phyloP scores from a whole-genome alignment of 2,797 vertebrate genomes.

The Steatocranus sp. region DNA sequence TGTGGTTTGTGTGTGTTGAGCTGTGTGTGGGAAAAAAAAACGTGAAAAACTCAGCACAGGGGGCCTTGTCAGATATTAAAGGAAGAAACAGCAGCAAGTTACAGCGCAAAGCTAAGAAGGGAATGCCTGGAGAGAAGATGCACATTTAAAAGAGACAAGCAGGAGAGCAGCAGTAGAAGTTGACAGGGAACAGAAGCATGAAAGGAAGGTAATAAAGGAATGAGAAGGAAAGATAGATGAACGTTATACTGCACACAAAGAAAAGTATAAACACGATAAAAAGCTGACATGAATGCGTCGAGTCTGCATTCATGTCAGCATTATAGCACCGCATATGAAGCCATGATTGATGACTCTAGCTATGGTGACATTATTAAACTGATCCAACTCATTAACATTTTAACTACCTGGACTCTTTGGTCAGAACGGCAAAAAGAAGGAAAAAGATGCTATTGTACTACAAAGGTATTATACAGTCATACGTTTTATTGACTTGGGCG shows the following conservation, averaged over 20 bases:
- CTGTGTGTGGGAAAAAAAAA: not conserved
- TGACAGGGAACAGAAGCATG: not conserved
- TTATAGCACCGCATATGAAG: slow-evolving; percentile 48
- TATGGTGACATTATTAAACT: slow-evolving; percentile 72
- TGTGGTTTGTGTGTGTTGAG: not conserved
- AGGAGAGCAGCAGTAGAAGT: not conserved
- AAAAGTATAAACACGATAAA: slow-evolving; percentile 5
- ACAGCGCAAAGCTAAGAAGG: not conserved
- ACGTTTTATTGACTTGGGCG: slow-evolving; percentile 5
- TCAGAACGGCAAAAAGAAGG: slow-evolving; percentile 23
- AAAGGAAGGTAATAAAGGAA: not conserved
- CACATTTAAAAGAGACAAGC: not conserved
- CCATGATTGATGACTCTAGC: slow-evolving; percentile 57
- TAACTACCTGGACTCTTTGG: slow-evolving; percentile 55
- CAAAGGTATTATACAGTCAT: slow-evolving; percentile 4
- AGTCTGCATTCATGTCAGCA: slow-evolving; percentile 49
- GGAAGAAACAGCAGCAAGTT: not conserved
- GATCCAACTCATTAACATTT: slow-evolving; percentile 71
- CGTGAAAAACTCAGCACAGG: not conserved
- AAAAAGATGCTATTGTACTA: slow-evolving; percentile 13
- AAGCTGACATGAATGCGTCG: too few species aligned
- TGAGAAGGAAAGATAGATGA: not conserved
- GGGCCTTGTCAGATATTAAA: slow-evolving; percentile 27
- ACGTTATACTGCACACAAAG: not conserved
- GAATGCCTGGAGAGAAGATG: slow-evolving; percentile 8